Evolutionary conservation across 2,888 invertebrate species (phyloP).

Genomic region (Gasteruption jaculator): DNA sequence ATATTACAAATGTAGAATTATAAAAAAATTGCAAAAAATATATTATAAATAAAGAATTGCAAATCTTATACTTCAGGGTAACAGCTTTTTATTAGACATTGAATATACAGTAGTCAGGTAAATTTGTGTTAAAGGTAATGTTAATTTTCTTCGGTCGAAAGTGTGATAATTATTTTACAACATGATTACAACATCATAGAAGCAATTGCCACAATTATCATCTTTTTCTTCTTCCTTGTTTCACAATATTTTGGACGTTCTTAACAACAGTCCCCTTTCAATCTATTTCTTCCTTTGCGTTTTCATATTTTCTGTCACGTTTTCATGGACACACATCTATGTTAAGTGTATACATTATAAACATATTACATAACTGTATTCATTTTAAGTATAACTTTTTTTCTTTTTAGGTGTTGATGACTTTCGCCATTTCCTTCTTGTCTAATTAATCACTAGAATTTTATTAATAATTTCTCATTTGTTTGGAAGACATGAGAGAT

Average conservation of each 20-base stretch:
- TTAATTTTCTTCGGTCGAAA: too few species aligned
- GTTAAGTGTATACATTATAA: background rate
- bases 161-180: constrained; percentile 35
- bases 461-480: constrained; percentile 27
- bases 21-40: background rate
- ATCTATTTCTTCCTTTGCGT: constrained; percentile 6
- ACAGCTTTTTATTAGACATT: constrained; percentile 51
- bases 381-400: constrained; percentile 22
- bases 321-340: constrained; percentile 21
- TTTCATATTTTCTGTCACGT: constrained; percentile 17
- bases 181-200: constrained; percentile 30
- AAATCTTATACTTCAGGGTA: too few species aligned
- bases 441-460: constrained; percentile 18
- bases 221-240: constrained; percentile 16
- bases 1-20: too few species aligned
- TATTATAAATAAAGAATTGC: constrained; percentile 13
- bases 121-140: too few species aligned
- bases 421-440: constrained; percentile 21
- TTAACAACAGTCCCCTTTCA: constrained; percentile 5
- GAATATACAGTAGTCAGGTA: constrained; percentile 48
- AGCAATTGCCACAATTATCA: constrained; percentile 13
- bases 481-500: constrained; percentile 47
- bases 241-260: constrained; percentile 9
- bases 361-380: constrained; percentile 20
- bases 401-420: constrained; percentile 7